phyloP scores from a whole-genome alignment of 2,113 vertebrate genomes.

The Prunella fulvescens region DNA sequence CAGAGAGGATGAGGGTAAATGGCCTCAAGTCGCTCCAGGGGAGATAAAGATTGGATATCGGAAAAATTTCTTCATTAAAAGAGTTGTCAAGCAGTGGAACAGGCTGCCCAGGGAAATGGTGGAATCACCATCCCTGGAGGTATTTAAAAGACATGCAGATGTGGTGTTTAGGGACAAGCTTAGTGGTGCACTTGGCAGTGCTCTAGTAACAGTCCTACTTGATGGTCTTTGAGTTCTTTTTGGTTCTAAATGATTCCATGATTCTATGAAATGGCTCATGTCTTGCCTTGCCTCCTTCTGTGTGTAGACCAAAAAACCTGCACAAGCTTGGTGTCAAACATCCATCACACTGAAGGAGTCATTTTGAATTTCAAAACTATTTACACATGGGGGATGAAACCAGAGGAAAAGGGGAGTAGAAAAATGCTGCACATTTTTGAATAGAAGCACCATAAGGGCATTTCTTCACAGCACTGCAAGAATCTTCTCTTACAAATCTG shows the following conservation, averaged over 20 bases:
- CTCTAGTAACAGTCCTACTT: background rate
- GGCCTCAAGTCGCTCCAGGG: too few species aligned
- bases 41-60: background rate
- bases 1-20: background rate
- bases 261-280: background rate
- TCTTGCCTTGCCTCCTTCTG: background rate
- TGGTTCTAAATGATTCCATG: rapidly evolving
- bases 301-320: background rate
- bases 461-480: background rate
- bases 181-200: background rate
- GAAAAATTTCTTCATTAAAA: background rate
- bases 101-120: background rate
- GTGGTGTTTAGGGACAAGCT: background rate
- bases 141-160: background rate
- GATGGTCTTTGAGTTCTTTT: background rate
- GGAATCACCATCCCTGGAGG: background rate
- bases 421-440: background rate
- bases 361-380: background rate
- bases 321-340: background rate
- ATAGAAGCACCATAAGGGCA: background rate
- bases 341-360: background rate
- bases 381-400: background rate
- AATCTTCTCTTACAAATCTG: background rate
- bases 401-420: background rate
- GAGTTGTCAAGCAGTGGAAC: background rate